Evolutionary conservation across 2,113 vertebrate species (phyloP).

Genomic region (Dromaius novaehollandiae): DNA sequence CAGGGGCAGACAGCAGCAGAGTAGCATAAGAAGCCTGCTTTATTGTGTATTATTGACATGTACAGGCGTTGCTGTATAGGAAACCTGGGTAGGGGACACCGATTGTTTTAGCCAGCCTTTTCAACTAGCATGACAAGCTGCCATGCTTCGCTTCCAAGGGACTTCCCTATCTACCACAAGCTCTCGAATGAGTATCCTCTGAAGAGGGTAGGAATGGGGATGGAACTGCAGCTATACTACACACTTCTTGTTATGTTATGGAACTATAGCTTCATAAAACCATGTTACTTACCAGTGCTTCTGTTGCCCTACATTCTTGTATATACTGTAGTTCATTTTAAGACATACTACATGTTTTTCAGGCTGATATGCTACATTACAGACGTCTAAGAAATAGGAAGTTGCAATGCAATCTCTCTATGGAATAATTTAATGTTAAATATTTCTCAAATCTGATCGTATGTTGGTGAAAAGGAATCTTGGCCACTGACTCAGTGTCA

Average conservation of each 20-base stretch:
- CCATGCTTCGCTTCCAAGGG: not conserved
- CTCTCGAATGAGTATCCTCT: not conserved
- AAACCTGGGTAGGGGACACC: not conserved
- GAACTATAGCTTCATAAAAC: not conserved
- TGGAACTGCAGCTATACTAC: accelerated
- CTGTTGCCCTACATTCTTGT: not conserved
- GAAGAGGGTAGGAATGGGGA: not conserved
- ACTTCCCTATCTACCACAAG: not conserved
- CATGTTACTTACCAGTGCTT: not conserved
- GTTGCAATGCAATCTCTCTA: not conserved
- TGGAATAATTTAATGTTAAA: not conserved
- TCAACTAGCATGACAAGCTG: not conserved
- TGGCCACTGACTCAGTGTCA: not conserved
- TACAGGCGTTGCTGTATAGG: not conserved
- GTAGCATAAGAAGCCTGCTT: not conserved
- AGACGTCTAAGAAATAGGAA: not conserved
- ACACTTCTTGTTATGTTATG: not conserved
- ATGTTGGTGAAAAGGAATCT: not conserved
- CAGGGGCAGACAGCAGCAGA: not conserved
- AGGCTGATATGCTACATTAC: not conserved
- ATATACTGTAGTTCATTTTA: not conserved
- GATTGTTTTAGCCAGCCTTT: not conserved
- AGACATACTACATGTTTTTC: not conserved
- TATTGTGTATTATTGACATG: not conserved
- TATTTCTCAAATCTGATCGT: not conserved